phyloP scores from a whole-genome alignment of 2,113 vertebrate species.

The Burhinus bistriatus region DNA sequence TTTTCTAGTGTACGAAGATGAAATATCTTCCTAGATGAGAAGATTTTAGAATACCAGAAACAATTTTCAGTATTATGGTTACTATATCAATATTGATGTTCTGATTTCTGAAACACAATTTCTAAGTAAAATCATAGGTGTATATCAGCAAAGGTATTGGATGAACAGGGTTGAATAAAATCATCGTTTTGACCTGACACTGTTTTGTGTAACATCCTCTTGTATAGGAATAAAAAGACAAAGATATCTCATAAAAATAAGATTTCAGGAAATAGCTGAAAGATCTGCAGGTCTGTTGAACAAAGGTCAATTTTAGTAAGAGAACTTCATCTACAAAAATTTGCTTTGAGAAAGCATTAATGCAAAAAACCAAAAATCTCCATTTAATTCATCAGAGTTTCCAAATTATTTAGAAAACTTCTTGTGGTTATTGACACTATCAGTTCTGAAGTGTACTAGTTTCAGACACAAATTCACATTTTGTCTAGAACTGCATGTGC shows the following conservation, averaged over 20 bases:
- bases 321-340: background rate
- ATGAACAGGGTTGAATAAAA: background rate
- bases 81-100: background rate
- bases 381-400: background rate
- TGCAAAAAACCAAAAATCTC: background rate
- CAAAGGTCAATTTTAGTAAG: background rate
- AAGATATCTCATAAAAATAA: background rate
- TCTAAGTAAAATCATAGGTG: background rate
- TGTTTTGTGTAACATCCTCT: background rate
- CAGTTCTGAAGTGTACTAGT: background rate
- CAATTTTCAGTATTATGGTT: background rate
- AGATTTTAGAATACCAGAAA: background rate
- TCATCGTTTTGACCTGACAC: background rate
- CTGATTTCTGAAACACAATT: background rate
- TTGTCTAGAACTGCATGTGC: background rate
- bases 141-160: background rate
- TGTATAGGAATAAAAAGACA: background rate
- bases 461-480: background rate
- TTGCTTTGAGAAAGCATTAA: background rate
- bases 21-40: background rate
- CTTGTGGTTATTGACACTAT: background rate
- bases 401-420: background rate
- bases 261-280: background rate
- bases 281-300: background rate
- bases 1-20: background rate